Conservation (phyloP, 2,113 vertebrate species). For the Thomomys bottae region DNA sequence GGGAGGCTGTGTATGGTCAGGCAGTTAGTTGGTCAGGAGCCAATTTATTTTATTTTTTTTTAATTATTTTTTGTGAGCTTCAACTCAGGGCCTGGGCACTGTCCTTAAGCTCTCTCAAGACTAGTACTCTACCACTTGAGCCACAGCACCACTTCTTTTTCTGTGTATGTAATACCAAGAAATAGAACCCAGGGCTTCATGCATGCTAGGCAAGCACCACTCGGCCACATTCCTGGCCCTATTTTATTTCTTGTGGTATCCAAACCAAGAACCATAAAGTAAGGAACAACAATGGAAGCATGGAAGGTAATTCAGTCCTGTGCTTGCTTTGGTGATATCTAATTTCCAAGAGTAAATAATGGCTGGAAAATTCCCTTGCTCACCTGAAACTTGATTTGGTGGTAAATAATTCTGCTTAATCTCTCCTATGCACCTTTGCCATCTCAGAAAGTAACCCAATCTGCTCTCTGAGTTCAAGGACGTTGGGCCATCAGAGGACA, state of each 20-base stretch:
- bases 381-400: background rate
- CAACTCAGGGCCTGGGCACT: too few relatives aligned
- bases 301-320: background rate
- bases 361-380: background rate
- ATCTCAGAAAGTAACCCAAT: background rate
- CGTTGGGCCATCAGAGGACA: accelerated
- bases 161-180: too few relatives aligned
- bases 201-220: too few relatives aligned
- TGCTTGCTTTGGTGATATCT: background rate
- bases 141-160: too few relatives aligned
- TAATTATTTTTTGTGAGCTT: too few relatives aligned
- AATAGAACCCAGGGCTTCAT: too few relatives aligned
- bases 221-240: too few relatives aligned
- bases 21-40: background rate
- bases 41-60: slow-evolving; percentile 40
- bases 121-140: too few relatives aligned
- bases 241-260: slow-evolving; percentile 20
- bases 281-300: background rate
- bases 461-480: background rate
- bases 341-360: background rate
- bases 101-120: too few relatives aligned
- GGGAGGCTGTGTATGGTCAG: background rate
- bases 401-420: background rate
- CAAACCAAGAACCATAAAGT: slow-evolving; percentile 33
- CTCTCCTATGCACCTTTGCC: background rate